Evolutionary conservation across 2,888 invertebrate species (phyloP).

Genomic region (Drosophila buzzatii): DNA sequence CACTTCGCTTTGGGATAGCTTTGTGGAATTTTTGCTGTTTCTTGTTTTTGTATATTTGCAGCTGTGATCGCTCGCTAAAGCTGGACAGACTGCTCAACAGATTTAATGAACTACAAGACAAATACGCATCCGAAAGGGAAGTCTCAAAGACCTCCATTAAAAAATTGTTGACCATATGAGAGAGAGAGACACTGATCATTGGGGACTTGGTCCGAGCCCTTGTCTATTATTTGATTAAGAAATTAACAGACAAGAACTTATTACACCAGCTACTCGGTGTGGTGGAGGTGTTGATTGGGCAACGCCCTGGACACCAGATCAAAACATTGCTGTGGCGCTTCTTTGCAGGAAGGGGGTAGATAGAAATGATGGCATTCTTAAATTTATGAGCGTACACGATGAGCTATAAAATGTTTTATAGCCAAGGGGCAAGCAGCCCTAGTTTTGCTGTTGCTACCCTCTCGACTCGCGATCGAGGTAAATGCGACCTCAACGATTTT

Average conservation of each 20-base stretch:
- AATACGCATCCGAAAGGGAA: slow-evolving; percentile 32
- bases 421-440: slow-evolving; percentile 42
- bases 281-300: slow-evolving; percentile 80
- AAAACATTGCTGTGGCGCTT: slow-evolving; percentile 9
- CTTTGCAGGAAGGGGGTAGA: neutral
- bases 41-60: neutral
- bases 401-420: slow-evolving; percentile 82
- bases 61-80: slow-evolving; percentile 47
- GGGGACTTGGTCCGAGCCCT: slow-evolving; percentile 42
- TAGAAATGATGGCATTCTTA: slow-evolving; percentile 70
- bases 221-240: slow-evolving; percentile 65
- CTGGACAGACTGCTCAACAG: slow-evolving; percentile 61
- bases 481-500: slow-evolving; percentile 74
- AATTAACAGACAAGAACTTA: slow-evolving; percentile 74
- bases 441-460: slow-evolving; percentile 43
- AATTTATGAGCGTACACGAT: slow-evolving; percentile 80
- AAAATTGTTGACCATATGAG: slow-evolving; percentile 21
- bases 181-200: slow-evolving; percentile 55
- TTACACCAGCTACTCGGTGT: slow-evolving; percentile 51
- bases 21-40: neutral
- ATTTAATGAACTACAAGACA: slow-evolving; percentile 72
- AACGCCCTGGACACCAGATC: slow-evolving; percentile 70
- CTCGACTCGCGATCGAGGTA: slow-evolving; percentile 18
- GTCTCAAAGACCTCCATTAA: slow-evolving; percentile 8
- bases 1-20: neutral